Conservation (phyloP, 2,113 vertebrate species). For the Protobothrops mucrosquamatus region DNA sequence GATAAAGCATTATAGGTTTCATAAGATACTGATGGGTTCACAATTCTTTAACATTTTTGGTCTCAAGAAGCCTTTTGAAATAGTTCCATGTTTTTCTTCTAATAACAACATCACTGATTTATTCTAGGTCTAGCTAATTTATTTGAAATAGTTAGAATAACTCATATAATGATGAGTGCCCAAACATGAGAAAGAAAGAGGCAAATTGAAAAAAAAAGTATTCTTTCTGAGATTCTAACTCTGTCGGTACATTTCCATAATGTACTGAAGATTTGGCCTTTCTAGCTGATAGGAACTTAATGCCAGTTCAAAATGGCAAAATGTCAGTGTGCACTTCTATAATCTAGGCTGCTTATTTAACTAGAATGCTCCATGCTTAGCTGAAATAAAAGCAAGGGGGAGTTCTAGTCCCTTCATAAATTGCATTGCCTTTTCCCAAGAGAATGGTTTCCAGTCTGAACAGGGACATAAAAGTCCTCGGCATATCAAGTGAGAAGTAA, state of each 20-base stretch:
- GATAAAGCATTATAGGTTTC: background rate
- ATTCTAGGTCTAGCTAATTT: background rate
- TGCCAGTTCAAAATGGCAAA: constrained; percentile 38
- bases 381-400: background rate
- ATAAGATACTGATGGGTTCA: background rate
- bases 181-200: background rate
- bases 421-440: background rate
- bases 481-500: background rate
- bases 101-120: background rate
- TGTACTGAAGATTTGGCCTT: background rate
- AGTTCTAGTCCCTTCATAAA: background rate
- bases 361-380: constrained; percentile 20
- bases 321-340: constrained; percentile 35
- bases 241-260: constrained; percentile 14
- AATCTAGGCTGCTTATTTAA: constrained; percentile 13
- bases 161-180: background rate
- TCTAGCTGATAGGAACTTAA: constrained; percentile 15
- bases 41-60: background rate
- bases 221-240: background rate
- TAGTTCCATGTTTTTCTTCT: background rate
- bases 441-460: background rate
- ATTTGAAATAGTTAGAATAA: background rate
- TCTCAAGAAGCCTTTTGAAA: background rate
- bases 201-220: background rate
- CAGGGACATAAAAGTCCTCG: background rate